Evolutionary conservation across 2,888 invertebrate species (phyloP).

Genomic region (Ormyrus pomaceus): DNA sequence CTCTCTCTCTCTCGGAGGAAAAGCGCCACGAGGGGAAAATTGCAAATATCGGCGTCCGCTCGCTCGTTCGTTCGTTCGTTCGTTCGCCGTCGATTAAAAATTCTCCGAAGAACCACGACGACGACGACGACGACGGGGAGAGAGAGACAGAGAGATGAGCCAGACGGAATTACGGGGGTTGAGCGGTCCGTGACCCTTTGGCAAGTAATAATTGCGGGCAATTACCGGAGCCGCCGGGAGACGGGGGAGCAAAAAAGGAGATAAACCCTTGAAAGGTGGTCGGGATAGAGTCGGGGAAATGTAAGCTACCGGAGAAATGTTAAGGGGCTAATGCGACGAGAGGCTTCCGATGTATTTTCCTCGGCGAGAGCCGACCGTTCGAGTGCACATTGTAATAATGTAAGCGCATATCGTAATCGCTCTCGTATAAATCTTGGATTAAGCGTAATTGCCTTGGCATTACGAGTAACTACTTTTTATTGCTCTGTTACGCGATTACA

Average conservation of each 20-base stretch:
- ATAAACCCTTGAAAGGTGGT: constrained; percentile 11
- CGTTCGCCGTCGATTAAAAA: constrained; percentile 61
- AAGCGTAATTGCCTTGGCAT: too few relatives aligned
- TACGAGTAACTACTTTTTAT: too few relatives aligned
- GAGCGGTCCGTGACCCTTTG: constrained; percentile 66
- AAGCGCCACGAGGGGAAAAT: constrained; percentile 60
- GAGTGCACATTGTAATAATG: constrained; percentile 7
- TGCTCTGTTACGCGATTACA: too few relatives aligned
- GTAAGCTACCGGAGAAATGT: background rate
- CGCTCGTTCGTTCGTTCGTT: constrained; percentile 40
- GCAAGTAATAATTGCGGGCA: constrained; percentile 69
- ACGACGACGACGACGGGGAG: background rate
- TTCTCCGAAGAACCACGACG: constrained; percentile 59
- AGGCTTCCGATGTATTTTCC: too few relatives aligned
- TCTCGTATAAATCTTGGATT: constrained; percentile 1
- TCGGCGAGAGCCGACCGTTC: background rate
- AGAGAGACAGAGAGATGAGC: constrained; percentile 17
- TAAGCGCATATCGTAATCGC: background rate
- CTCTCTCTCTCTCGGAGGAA: constrained; percentile 43
- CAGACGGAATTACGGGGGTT: constrained; percentile 43
- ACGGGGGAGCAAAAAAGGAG: constrained; percentile 53
- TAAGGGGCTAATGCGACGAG: background rate
- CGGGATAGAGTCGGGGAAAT: background rate
- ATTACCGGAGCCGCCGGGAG: constrained; percentile 67
- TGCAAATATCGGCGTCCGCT: constrained; percentile 60